Percentiles rank a stretch among this genome's conserved stretches.
Evolutionary conservation across 2,797 vertebrate species (phyloP).

Genomic region (Pseudocheirus occidentalis): DNA sequence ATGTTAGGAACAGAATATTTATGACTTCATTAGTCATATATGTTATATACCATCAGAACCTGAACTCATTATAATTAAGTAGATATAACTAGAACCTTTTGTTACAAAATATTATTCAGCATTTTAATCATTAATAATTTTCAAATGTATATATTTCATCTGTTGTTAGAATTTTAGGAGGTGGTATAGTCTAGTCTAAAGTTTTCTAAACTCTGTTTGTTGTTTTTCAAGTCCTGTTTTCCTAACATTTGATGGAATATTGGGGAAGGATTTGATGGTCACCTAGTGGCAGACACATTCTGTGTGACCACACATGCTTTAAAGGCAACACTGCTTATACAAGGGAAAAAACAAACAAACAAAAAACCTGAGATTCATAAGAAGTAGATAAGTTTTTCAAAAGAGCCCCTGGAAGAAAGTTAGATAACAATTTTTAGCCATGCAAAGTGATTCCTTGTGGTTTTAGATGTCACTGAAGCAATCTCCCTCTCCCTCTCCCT

Average conservation of each 20-base stretch:
- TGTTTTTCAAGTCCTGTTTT: not conserved
- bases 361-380: not conserved
- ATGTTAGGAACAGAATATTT: constrained; percentile 51
- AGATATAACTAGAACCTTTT: constrained; percentile 43
- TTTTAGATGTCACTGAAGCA: not conserved
- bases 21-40: not conserved
- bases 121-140: constrained; percentile 36
- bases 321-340: not conserved
- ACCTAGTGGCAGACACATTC: constrained; percentile 8
- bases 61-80: constrained; percentile 36
- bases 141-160: constrained; percentile 26
- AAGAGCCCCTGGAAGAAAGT: not conserved
- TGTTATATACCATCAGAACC: constrained; percentile 35
- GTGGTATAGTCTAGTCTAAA: not conserved
- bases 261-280: not conserved
- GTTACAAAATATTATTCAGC: constrained; percentile 32
- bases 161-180: constrained; percentile 13
- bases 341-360: too few relatives aligned
- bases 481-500: not conserved
- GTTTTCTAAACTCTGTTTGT: not conserved
- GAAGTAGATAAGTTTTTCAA: not conserved
- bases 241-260: not conserved
- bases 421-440: not conserved
- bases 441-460: not conserved
- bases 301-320: not conserved